phyloP scores from a whole-genome alignment of 1,140 invertebrate genomes.

The Caenorhabditis latens region DNA sequence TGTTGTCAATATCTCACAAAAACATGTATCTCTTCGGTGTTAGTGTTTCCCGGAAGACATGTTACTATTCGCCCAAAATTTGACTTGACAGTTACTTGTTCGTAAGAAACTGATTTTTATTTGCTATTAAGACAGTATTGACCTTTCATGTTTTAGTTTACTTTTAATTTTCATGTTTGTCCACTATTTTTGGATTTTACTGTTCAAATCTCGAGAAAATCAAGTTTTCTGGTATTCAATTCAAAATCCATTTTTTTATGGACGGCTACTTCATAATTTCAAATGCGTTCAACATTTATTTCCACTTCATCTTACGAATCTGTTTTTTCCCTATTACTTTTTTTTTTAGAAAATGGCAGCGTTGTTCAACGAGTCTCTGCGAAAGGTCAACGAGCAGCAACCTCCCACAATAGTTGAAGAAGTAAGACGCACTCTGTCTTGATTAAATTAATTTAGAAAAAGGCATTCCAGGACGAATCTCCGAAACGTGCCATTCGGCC shows the following conservation, averaged over 20 bases:
- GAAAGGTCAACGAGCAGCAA: conserved; percentile 47
- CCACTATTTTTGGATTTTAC: neutral
- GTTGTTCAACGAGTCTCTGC: conserved; percentile 23
- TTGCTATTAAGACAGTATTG: neutral
- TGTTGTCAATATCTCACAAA: neutral
- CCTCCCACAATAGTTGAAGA: conserved; percentile 38
- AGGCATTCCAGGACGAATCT: conserved; percentile 5
- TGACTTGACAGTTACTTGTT: neutral
- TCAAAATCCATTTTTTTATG: neutral
- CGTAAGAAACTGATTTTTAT: neutral
- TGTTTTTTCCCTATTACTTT: neutral
- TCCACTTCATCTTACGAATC: neutral
- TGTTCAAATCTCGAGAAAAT: neutral
- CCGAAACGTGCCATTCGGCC: conserved; percentile 15
- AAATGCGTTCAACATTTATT: too few relatives aligned
- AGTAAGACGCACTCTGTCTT: neutral
- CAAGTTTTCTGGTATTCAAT: neutral
- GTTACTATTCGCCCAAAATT: too few relatives aligned
- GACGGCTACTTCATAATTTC: neutral
- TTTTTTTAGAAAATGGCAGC: conserved; percentile 4
- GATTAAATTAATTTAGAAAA: neutral
- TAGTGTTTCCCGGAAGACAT: too few relatives aligned
- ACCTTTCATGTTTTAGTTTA: neutral
- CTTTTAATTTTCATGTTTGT: neutral
- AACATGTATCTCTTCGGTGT: neutral